Base-by-base conservation (phyloP, 2,113 vertebrate genomes). In the Atractosteus spatula region DNA sequence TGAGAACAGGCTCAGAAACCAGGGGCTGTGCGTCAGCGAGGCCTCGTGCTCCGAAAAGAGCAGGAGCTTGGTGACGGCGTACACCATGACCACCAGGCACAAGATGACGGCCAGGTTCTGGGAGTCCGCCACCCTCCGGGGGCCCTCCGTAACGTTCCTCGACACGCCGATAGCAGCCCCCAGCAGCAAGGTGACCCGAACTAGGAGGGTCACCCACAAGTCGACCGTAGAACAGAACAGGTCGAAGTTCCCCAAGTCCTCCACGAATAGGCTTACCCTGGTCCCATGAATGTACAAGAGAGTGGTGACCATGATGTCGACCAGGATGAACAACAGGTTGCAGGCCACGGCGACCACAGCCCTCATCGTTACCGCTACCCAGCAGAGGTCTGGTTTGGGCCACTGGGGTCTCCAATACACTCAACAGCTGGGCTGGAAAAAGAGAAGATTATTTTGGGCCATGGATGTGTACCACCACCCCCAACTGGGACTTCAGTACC, bases 21-120 rank as follows among this genome's bases (percentile, higher is more conserved):
- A 97, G 0, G 95, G 94, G 74, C 93, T 90, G 0, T 78, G 71
- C 76, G 75, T 82, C 72, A 95, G 79, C 13, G 89, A 91, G 65
- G 84, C 80, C 41, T 79, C 89, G 56, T 91, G 83, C 81, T 99
- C 96, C 0, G 91, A 92, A 82, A 95, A 94, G 69, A 99, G 92
- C 78, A 99, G 91, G 87, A 99, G 80, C 84, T 99, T 99, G 76
- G 84, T 88, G 86, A 96, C 74, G 71, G 90, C 79, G 7, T 94
- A 99, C 78, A 92, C 93, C 74, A 94, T 86, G 78, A 92, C 75
- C 0, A 85, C 73, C 59, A 97, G 85, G 85, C 93, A 93, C 79
- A 94, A 0, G 0, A 98, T 45, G 0, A 89, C 77, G 10, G 94
- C 84, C 69, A 89, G 83, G 4, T 82, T 84, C 77, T 79, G 71